Conservation (phyloP, 2,888 invertebrate species). For the Noctua fimbriata region DNA sequence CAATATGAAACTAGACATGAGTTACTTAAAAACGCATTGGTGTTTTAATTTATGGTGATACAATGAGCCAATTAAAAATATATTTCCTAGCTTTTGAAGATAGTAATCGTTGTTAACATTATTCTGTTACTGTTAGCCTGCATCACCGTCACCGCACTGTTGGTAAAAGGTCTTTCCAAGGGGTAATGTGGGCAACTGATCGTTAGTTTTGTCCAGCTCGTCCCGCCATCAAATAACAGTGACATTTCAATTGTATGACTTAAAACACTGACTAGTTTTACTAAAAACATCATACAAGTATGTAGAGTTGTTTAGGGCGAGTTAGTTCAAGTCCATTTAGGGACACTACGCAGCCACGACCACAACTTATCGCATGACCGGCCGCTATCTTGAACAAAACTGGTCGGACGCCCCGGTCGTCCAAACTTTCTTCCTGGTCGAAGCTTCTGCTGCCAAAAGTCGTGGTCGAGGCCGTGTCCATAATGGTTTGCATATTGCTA, state of each 20-base stretch:
- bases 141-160: not conserved
- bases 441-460: not conserved
- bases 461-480: not conserved
- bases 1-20: slow-evolving; percentile 45
- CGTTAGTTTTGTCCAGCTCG: not conserved
- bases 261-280: not conserved
- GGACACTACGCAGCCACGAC: not conserved
- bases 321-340: not conserved
- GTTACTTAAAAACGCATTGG: slow-evolving; percentile 43
- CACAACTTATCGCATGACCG: not conserved
- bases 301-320: not conserved
- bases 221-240: not conserved
- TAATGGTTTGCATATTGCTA: not conserved
- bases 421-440: not conserved
- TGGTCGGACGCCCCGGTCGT: not conserved
- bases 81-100: slow-evolving; percentile 2
- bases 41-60: slow-evolving; percentile 39
- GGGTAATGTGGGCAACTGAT: not conserved
- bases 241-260: not conserved
- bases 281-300: not conserved
- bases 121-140: not conserved
- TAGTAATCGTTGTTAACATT: not conserved
- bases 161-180: not conserved
- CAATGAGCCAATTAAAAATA: slow-evolving; percentile 20
- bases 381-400: not conserved